Evolutionary conservation across 2,888 invertebrate genomes (phyloP).

Genomic region (Cryptophagus acutangulus): DNA sequence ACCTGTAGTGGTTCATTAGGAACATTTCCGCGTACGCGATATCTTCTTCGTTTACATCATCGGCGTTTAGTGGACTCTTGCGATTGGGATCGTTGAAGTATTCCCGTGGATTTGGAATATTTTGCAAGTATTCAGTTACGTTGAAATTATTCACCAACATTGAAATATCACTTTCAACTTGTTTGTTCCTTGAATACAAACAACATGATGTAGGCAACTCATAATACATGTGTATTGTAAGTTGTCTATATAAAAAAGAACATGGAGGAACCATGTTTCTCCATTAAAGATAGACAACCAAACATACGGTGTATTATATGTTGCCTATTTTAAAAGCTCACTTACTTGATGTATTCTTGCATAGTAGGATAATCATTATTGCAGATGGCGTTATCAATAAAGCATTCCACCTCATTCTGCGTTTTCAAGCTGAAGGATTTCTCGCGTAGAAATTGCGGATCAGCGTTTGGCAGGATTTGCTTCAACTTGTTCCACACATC

Average conservation of each 20-base stretch:
- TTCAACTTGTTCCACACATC: slow-evolving; percentile 31
- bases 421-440: slow-evolving; percentile 34
- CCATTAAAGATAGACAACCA: too few relatives aligned
- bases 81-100: slow-evolving; percentile 31
- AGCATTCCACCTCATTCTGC: slow-evolving; percentile 29
- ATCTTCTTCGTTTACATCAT: slow-evolving; percentile 27
- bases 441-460: slow-evolving; percentile 38
- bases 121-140: slow-evolving; percentile 33
- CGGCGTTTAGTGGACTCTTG: slow-evolving; percentile 24
- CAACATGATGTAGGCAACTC: not conserved
- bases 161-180: slow-evolving; percentile 27
- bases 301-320: too few relatives aligned
- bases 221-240: not conserved
- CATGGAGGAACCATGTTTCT: too few relatives aligned
- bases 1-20: slow-evolving; percentile 35
- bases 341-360: slow-evolving; percentile 42
- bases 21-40: slow-evolving; percentile 30
- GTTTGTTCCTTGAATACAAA: slow-evolving; percentile 29
- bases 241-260: too few relatives aligned
- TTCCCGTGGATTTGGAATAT: slow-evolving; percentile 34
- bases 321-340: not conserved
- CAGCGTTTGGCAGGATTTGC: slow-evolving; percentile 41
- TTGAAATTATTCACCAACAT: slow-evolving; percentile 32
- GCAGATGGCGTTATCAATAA: slow-evolving; percentile 36
- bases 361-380: slow-evolving; percentile 41